Evolutionary conservation across 2,113 vertebrate genomes (phyloP), one percentile per base, ranked within the genome.

Genomic region (Chlorocebus sabaeus): DNA sequence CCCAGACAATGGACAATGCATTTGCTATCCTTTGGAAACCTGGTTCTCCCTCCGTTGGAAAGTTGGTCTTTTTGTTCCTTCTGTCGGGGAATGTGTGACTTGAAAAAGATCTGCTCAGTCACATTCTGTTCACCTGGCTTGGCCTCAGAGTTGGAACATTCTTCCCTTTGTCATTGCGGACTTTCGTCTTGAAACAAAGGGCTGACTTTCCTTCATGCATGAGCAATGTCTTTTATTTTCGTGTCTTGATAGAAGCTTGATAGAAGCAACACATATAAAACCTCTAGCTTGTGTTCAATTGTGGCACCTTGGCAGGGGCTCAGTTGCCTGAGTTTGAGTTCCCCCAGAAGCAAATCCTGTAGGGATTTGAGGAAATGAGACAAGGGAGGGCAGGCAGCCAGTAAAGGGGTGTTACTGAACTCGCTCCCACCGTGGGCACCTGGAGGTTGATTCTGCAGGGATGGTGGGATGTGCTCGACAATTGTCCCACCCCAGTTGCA

Each of bases 401-500:
- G 0, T 4, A 25, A 18, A 38, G 25, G 2, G 52, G 30, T 20
- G 84, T 16, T 5, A 14, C 2, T 30, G 68, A 59, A 81, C 59
- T 52, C 57, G 13, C 25, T 30, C 35, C 45, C 45, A 13, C 32
- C 1, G 1, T 11, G 32, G 1, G 22, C 38, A 48, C 8, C 38
- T 14, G 40, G 35, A 78, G 4, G 38, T n/a, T 3, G 16, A 9
- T 70, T 59, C 25, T 38, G 6, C 11, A 35, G 84, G 70, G 50
- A 78, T 9, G 13, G 25, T 1, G 8, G 61, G 45, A 13, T 43
- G 18, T 61, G 20, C 17, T 10, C 3, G 20, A 20, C 20, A 18
- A 38, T 18, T 8, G 48, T 2, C n/a, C 40, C 9, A 4, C 8
- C 3, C 0, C 16, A 73, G n/a, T 6, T 3, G 61, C 27, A 40